Evolutionary conservation across 2,797 vertebrate species (phyloP).

Genomic region (Rhabdophis nuchalis): DNA sequence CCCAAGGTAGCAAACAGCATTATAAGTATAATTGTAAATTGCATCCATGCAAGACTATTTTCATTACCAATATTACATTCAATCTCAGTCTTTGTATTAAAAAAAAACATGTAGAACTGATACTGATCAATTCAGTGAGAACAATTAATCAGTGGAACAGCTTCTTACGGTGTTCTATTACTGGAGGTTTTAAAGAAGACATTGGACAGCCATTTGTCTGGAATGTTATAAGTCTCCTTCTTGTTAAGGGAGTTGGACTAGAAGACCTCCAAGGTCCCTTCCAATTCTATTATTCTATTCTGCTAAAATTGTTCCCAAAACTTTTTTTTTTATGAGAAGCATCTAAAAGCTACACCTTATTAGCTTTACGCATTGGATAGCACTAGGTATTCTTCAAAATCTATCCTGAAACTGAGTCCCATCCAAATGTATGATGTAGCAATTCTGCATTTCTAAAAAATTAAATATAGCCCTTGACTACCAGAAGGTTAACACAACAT

Average conservation of each 20-base stretch:
- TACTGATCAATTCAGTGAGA: neutral
- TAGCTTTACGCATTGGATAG: neutral
- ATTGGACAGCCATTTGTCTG: too few relatives aligned
- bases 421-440: neutral
- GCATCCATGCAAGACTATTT: neutral
- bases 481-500: neutral
- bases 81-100: neutral
- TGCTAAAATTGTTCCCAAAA: neutral
- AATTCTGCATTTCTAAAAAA: neutral
- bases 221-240: too few relatives aligned
- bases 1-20: neutral
- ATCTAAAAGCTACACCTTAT: neutral
- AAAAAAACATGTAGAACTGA: neutral
- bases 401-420: neutral
- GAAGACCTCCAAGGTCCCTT: too few relatives aligned
- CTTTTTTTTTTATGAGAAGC: neutral
- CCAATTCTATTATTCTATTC: too few relatives aligned
- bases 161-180: neutral
- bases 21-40: neutral
- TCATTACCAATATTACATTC: neutral
- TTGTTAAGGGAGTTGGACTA: too few relatives aligned
- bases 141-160: neutral
- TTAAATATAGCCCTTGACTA: neutral
- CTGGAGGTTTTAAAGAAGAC: neutral
- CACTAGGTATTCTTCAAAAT: neutral